Conservation (phyloP, 2,797 vertebrate genomes). For the Sebastes iracundus region DNA sequence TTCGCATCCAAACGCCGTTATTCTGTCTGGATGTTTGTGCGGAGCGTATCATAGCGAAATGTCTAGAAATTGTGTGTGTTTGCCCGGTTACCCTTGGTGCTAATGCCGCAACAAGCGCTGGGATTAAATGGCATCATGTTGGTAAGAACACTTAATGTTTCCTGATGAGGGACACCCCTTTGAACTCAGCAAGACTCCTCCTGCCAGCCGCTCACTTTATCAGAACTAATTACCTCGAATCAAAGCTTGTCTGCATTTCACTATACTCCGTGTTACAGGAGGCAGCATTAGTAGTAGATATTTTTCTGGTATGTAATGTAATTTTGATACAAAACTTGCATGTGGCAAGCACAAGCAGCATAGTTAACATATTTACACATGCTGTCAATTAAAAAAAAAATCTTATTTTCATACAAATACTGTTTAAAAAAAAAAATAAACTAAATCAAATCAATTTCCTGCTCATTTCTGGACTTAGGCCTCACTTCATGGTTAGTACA, state of each 20-base stretch:
- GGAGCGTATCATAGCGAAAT: slow-evolving; percentile 43
- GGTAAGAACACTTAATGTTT: slow-evolving; percentile 74
- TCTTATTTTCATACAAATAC: neutral
- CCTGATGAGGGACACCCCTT: slow-evolving; percentile 78
- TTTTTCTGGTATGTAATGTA: neutral
- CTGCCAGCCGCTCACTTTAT: slow-evolving; percentile 61
- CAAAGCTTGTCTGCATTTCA: slow-evolving; percentile 44
- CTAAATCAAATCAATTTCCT: neutral
- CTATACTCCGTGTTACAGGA: slow-evolving; percentile 9
- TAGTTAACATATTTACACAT: neutral
- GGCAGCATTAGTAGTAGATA: neutral
- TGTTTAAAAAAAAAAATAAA: neutral
- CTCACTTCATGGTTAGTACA: neutral
- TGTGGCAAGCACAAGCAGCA: neutral
- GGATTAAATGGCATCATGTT: slow-evolving; percentile 79
- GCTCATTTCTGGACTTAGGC: neutral
- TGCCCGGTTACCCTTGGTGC: slow-evolving; percentile 70
- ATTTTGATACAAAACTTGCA: neutral
- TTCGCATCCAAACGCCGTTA: slow-evolving; percentile 24
- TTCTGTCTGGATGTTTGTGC: slow-evolving; percentile 41
- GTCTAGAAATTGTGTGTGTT: slow-evolving; percentile 55
- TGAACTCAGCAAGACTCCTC: slow-evolving; percentile 70
- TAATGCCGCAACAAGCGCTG: slow-evolving; percentile 63
- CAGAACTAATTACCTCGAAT: slow-evolving; percentile 58
- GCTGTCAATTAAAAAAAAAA: neutral